These are phyloP conservation scores for Falco biarmicus DNA, from an alignment of 2,797 vertebrate species.

Conservation along the genomic window DNA sequence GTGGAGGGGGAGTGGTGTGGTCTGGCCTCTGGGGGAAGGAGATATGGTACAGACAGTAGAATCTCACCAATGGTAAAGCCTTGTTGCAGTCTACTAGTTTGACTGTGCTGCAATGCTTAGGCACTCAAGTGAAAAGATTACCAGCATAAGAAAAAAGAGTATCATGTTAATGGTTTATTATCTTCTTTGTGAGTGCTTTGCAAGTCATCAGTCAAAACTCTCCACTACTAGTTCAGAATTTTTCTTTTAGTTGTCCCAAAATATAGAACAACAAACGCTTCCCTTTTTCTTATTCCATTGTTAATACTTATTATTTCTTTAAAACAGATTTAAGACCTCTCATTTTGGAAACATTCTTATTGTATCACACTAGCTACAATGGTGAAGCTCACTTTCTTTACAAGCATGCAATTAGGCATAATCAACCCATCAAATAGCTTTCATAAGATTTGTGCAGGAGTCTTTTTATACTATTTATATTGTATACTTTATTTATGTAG, in stretches of 20 bases:
- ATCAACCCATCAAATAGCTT: background rate
- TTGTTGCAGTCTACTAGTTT: no score
- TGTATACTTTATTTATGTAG: background rate
- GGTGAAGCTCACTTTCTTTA: background rate
- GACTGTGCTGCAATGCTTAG: background rate
- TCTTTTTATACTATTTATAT: background rate
- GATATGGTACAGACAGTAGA: no score
- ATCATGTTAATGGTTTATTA: background rate
- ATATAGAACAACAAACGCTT: background rate
- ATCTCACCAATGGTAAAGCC: no score
- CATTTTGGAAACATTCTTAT: background rate
- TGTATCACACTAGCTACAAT: background rate
- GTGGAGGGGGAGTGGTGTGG: no score
- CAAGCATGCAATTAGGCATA: background rate
- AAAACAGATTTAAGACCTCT: background rate
- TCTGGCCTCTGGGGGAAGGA: no score
- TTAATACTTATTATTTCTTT: background rate
- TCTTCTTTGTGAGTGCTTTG: background rate
- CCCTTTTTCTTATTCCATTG: background rate
- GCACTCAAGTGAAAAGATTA: conserved; percentile 10
- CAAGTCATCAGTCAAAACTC: background rate
- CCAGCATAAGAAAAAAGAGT: background rate
- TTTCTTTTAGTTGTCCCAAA: background rate
- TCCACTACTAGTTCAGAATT: background rate
- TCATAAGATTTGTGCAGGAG: background rate